Percentiles rank a stretch among this genome's conserved stretches.
phyloP scores from a whole-genome alignment of 2,797 vertebrate genomes.

The Sparus aurata region DNA sequence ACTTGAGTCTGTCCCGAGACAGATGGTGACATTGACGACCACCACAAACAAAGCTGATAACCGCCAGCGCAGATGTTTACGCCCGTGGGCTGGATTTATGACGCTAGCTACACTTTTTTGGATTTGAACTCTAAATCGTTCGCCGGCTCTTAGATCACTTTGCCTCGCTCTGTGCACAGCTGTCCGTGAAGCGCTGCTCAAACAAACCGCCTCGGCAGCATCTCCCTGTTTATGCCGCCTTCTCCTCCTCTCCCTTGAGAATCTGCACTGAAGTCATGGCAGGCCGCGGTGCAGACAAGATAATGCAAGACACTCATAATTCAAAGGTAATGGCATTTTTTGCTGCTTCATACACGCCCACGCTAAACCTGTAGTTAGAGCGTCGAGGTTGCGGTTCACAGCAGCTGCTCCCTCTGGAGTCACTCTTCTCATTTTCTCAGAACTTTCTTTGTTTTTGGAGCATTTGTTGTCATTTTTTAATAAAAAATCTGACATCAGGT shows the following conservation, averaged over 20 bases:
- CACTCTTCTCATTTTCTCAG: neutral
- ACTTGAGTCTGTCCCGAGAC: conserved; percentile 49
- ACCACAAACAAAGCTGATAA: conserved; percentile 48
- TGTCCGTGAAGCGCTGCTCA: conserved; percentile 56
- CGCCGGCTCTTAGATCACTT: conserved; percentile 47
- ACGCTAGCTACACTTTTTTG: conserved; percentile 31
- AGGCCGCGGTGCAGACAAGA: conserved; percentile 39
- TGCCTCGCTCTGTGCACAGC: conserved; percentile 55
- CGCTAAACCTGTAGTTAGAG: conserved; percentile 25
- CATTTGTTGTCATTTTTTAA: conserved; percentile 2
- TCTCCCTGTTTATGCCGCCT: conserved; percentile 51
- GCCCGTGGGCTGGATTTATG: conserved; percentile 34
- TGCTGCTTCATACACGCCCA: conserved; percentile 15
- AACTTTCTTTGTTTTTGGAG: neutral
- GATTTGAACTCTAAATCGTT: conserved; percentile 56
- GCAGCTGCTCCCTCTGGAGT: conserved; percentile 5
- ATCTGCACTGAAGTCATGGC: conserved; percentile 38
- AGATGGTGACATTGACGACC: conserved; percentile 59
- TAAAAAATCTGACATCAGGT: neutral
- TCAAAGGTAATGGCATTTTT: conserved; percentile 44
- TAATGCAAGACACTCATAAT: conserved; percentile 40
- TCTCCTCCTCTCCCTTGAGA: conserved; percentile 51
- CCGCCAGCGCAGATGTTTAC: conserved; percentile 45
- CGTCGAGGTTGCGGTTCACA: conserved; percentile 5
- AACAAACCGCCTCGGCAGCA: conserved; percentile 52